Percentiles rank a stretch among this genome's conserved stretches.
These are phyloP conservation scores for Drosophila tsacasi DNA, from an alignment of 1,140 invertebrate species.

Conservation along the genomic window DNA sequence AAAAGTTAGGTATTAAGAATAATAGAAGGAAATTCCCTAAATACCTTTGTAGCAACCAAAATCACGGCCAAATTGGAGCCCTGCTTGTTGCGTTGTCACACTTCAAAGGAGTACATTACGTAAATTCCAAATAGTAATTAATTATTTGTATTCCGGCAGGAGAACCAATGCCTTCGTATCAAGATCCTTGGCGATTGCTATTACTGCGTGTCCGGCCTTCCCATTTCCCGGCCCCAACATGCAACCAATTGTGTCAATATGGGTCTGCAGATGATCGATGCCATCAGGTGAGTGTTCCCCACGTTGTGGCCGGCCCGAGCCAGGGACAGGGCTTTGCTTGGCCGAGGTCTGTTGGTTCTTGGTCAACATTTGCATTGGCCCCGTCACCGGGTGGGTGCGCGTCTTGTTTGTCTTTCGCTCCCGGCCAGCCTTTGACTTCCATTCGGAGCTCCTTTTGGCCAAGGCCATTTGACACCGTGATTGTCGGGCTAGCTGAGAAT, in stretches of 20 bases:
- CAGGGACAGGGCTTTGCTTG: neutral
- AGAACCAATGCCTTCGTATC: constrained; percentile 97
- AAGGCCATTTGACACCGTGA: constrained; percentile 45
- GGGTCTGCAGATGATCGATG: constrained; percentile 98
- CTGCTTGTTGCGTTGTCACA: neutral
- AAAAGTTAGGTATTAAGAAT: neutral
- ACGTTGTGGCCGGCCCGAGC: neutral
- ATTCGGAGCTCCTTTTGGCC: constrained; percentile 29
- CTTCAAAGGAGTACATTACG: neutral
- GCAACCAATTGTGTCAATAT: constrained; percentile 98
- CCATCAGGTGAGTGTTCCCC: constrained; percentile 90
- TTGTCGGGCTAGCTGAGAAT: constrained; percentile 42
- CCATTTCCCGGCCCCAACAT: constrained; percentile 96
- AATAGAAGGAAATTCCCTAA: neutral
- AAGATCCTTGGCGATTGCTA: constrained; percentile 98
- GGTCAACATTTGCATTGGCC: constrained; percentile 55
- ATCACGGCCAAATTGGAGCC: neutral
- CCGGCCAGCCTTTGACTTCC: constrained; percentile 51
- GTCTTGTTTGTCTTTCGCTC: constrained; percentile 65
- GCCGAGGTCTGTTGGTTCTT: constrained; percentile 11
- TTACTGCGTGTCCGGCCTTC: constrained; percentile 97
- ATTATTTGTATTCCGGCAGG: constrained; percentile 86
- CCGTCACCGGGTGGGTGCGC: constrained; percentile 61
- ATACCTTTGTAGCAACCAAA: neutral
- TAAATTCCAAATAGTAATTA: constrained; percentile 6